Conservation (phyloP, 2,888 invertebrate species). For the Petrolisthes manimaculis region DNA sequence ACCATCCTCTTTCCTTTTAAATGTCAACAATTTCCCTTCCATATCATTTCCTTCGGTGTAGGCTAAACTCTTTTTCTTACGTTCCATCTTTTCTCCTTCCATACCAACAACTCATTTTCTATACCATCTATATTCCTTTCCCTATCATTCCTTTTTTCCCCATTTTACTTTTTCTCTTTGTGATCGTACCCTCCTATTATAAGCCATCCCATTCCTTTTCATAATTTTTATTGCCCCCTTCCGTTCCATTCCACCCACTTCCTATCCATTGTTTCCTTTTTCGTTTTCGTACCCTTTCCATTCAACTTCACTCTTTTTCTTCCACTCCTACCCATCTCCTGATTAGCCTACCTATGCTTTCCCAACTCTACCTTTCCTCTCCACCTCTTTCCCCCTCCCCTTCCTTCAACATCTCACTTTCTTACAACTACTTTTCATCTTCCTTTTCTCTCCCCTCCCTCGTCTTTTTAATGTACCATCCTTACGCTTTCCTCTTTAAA, state of each 20-base stretch:
- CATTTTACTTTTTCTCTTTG: neutral
- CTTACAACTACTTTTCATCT: neutral
- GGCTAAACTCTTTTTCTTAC: too few species aligned
- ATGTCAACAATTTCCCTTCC: neutral
- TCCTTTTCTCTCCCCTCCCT: neutral
- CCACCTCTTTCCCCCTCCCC: neutral
- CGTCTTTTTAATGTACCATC: neutral
- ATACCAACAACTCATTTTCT: neutral
- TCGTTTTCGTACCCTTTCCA: neutral
- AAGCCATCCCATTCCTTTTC: neutral
- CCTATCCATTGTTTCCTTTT: neutral
- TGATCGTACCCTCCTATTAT: neutral
- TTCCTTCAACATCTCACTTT: neutral
- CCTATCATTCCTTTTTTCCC: neutral
- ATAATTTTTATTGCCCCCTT: neutral
- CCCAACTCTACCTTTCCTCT: neutral
- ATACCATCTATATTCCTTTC: neutral
- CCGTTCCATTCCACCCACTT: neutral
- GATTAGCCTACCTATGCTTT: neutral
- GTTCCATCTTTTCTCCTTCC: neutral
- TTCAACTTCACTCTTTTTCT: neutral
- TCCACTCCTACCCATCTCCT: neutral
- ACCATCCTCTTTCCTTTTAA: neutral
- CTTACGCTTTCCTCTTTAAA: too few species aligned
- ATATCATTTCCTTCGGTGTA: neutral